Conservation (phyloP, 2,888 invertebrate genomes). For the Koerneria pararmatus region DNA sequence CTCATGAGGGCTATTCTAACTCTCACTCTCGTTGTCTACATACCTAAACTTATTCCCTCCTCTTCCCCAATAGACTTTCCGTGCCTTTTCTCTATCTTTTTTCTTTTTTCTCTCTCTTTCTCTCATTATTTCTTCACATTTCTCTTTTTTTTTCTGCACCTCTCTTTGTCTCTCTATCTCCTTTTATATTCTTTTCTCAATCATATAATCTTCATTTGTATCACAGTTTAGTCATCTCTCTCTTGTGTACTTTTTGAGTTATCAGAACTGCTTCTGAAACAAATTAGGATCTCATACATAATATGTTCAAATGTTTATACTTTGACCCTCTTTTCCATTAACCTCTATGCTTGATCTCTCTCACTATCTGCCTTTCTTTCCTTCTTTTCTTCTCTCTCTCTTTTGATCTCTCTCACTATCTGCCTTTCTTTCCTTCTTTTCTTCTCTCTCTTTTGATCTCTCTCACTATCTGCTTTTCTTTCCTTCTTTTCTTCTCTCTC, state of each 20-base stretch:
- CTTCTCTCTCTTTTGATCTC: slow-evolving; percentile 6
- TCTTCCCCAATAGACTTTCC: not conserved
- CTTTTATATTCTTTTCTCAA: not conserved
- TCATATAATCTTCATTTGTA: too few relatives aligned
- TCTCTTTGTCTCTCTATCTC: not conserved
- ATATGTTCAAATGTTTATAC: too few relatives aligned
- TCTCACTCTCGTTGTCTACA: slow-evolving; percentile 2
- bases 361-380: not conserved
- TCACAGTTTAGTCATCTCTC: too few relatives aligned
- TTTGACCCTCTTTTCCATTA: too few relatives aligned
- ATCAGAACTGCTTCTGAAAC: too few relatives aligned
- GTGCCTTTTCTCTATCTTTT: not conserved
- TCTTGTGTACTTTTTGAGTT: too few relatives aligned
- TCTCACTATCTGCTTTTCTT: slow-evolving; percentile 5
- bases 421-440: slow-evolving; percentile 11
- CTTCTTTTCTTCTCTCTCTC: not conserved
- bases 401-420: slow-evolving; percentile 6
- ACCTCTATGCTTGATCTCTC: too few relatives aligned
- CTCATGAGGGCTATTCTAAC: not conserved
- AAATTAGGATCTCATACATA: too few relatives aligned
- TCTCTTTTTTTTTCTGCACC: not conserved
- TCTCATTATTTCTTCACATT: not conserved
- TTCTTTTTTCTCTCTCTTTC: not conserved
- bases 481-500: not conserved
- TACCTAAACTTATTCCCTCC: not conserved